Conservation (phyloP, 92 coral and sea anemone genomes). For the Phenganax subtilis region DNA sequence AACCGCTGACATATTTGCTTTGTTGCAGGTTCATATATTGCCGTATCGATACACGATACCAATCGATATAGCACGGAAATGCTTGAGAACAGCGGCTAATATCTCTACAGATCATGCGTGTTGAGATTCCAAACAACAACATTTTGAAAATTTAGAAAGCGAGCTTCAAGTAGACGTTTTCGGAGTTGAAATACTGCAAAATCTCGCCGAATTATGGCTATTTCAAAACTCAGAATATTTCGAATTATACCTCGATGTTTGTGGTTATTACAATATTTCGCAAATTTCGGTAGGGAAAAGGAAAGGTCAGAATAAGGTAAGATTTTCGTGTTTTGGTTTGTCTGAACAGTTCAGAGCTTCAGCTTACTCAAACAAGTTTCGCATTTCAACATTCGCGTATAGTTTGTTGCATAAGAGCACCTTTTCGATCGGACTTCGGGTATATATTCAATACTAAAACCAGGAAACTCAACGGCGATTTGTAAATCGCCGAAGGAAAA, state of each 20-base stretch:
- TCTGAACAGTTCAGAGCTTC: slow-evolving; percentile 16
- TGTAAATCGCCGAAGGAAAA: background rate
- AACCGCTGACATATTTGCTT: too few species aligned
- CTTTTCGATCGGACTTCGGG: background rate
- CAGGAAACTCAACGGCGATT: background rate
- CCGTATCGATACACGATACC: too few species aligned
- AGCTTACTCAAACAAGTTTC: slow-evolving; percentile 17
- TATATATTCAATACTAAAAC: background rate
- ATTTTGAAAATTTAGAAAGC: background rate
- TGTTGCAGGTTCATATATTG: too few species aligned
- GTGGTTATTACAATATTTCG: slow-evolving; percentile 19
- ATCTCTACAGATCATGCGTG: too few species aligned
- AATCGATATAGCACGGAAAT: too few species aligned
- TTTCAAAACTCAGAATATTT: background rate
- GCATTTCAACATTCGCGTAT: background rate
- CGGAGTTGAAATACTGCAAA: slow-evolving; percentile 5
- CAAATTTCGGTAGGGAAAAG: slow-evolving; percentile 11
- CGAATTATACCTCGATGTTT: background rate
- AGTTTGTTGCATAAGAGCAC: background rate
- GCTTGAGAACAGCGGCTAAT: too few species aligned
- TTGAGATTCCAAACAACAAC: too few species aligned
- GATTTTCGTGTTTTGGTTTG: background rate
- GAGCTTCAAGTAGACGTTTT: slow-evolving; percentile 9
- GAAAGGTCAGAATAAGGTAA: slow-evolving; percentile 9
- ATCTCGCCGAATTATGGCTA: slow-evolving; percentile 5